Evolutionary conservation across 2,797 vertebrate genomes (phyloP), one percentile per base, ranked within the genome.

Genomic region (Syngnathus rostellatus): DNA sequence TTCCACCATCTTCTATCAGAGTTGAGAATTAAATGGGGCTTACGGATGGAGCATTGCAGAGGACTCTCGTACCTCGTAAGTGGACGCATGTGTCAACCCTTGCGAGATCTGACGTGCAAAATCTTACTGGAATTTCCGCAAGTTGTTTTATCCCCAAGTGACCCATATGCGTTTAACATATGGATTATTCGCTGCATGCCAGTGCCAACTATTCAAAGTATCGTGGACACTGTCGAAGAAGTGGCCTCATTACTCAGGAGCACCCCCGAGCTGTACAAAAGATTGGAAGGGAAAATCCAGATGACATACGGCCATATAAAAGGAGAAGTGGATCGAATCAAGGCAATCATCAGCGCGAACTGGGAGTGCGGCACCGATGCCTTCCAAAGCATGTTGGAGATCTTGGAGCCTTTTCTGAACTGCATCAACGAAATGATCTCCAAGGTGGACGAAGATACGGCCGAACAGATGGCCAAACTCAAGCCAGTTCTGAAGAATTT

Each of bases 131-230:
- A 97, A 79, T 98, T 96, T 65, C 95, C 96, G 0, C 94, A 95
- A 77, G 94, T 97, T 0, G 90, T 97, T 64, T 91, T 94, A 45
- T 94, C 96, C 0, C 91, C 96, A 0, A 95, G 94, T 64, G 95
- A 96, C 75, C 94, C 95, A 0, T 99, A 95, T 81, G 94, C 94
- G 77, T 95, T 99, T 85, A 98, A 98, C 64, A 85, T 94, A 53
- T 98, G 95, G 96, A 86, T 99, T 65, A 95, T 95, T 46, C 98
- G 97, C 74, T 95, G 94, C 0, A 89, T 96, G 84, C 95, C 96
- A 0, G 91, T 97, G 19, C 75, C 87, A 51, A 92, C 93, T 10
- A 92, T 98, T 64, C 94, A 96, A 25, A 85, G 91, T 10, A 93
- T 94, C 0, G 84, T 95, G 16, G 92, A 94, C 72, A 92, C 92